These are phyloP conservation scores for Radopholus similis DNA, from an alignment of 1,140 invertebrate species.

Conservation along the genomic window DNA sequence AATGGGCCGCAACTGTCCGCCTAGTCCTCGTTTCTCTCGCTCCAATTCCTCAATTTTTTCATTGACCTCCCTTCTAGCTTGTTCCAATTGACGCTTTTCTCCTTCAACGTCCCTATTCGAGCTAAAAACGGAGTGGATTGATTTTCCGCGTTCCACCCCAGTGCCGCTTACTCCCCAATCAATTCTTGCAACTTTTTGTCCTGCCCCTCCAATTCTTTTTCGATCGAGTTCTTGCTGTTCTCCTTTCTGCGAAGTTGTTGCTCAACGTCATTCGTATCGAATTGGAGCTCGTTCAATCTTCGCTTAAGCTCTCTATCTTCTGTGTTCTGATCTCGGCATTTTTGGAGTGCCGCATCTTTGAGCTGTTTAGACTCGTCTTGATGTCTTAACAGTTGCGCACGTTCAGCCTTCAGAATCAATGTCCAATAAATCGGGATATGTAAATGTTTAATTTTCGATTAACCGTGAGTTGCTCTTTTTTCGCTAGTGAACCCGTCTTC, in stretches of 20 bases:
- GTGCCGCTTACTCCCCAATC: conserved; percentile 8
- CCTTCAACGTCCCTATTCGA: conserved; percentile 6
- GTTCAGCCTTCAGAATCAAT: not conserved
- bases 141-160: not conserved
- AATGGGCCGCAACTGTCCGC: not conserved
- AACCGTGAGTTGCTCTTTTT: not conserved
- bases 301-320: not conserved
- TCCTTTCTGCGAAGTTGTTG: not conserved
- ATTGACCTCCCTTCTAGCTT: not conserved
- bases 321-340: not conserved
- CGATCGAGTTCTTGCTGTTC: not conserved
- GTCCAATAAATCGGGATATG: not conserved
- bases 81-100: not conserved
- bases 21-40: not conserved
- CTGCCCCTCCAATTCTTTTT: conserved; percentile 6
- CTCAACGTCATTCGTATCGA: not conserved
- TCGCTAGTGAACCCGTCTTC: not conserved
- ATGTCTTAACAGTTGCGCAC: not conserved
- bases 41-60: not conserved
- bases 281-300: not conserved
- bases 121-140: conserved; percentile 6
- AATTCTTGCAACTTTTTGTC: conserved; percentile 8
- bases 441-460: not conserved
- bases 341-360: not conserved
- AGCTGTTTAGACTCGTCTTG: not conserved